Conservation (phyloP, 1,140 invertebrate species). For the Cecropterus lyciades region DNA sequence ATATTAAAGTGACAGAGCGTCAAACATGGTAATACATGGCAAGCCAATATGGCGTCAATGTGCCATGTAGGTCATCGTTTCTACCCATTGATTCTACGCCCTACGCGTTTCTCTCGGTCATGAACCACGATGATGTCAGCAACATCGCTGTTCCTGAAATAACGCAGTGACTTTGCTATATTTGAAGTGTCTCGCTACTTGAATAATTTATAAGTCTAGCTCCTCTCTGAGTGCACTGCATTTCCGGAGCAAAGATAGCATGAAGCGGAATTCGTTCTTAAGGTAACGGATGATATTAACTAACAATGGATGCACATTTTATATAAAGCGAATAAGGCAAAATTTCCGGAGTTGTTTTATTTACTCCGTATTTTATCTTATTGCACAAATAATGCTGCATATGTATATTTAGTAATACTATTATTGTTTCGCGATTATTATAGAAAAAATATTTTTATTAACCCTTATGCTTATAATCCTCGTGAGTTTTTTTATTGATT, state of each 20-base stretch:
- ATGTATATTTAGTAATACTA: too few species aligned
- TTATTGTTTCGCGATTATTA: too few species aligned
- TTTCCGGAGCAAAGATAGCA: constrained; percentile 65
- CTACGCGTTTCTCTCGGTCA: not conserved
- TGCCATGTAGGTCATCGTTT: too few species aligned
- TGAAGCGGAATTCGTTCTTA: constrained; percentile 58
- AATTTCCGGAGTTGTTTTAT: not conserved
- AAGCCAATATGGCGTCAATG: too few species aligned
- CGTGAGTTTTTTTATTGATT: too few species aligned
- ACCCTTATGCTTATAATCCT: too few species aligned
- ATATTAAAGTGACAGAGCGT: too few species aligned
- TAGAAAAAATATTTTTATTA: too few species aligned
- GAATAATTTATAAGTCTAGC: constrained; percentile 80
- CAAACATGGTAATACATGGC: too few species aligned
- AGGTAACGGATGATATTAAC: constrained; percentile 60
- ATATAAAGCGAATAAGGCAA: not conserved
- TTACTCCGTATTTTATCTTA: not conserved
- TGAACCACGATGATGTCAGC: constrained; percentile 36
- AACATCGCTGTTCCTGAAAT: constrained; percentile 70
- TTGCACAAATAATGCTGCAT: too few species aligned
- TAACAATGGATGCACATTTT: constrained; percentile 53
- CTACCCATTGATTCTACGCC: too few species aligned
- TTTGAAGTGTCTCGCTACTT: constrained; percentile 78
- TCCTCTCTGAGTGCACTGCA: constrained; percentile 69
- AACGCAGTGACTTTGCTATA: constrained; percentile 71